Percentiles rank a stretch among this genome's conserved stretches.
phyloP scores from a whole-genome alignment of 2,797 vertebrate species.

The Fistularia commersonii region DNA sequence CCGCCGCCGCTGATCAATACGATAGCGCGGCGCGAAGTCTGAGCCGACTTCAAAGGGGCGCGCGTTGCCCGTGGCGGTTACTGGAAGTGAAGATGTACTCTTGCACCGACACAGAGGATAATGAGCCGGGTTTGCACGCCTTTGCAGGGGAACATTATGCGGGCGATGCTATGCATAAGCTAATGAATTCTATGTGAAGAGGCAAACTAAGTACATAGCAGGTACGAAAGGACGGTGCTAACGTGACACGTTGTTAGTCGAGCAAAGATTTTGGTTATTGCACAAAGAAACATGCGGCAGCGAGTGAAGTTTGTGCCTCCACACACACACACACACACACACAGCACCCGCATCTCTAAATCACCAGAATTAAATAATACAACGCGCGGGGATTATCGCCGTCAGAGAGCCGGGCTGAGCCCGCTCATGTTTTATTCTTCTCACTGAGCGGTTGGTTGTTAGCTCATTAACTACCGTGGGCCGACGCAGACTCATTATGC shows the following conservation, averaged over 20 bases:
- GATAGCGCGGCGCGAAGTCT: constrained; percentile 45
- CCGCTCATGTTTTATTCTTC: constrained; percentile 12
- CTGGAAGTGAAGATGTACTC: constrained; percentile 41
- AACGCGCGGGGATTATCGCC: too few species aligned
- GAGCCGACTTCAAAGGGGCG: constrained; percentile 56
- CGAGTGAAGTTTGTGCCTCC: too few species aligned
- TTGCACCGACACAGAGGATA: constrained; percentile 32
- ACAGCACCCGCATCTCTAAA: too few species aligned
- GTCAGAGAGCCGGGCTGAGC: background rate
- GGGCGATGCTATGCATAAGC: background rate
- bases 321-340: too few species aligned
- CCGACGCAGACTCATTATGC: constrained; percentile 4
- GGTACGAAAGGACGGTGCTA: too few species aligned
- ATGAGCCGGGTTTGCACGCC: constrained; percentile 35
- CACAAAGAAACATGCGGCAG: too few species aligned
- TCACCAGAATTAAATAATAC: too few species aligned
- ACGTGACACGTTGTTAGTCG: too few species aligned
- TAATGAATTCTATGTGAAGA: constrained; percentile 1
- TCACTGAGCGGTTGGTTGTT: background rate
- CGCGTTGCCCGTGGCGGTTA: constrained; percentile 43
- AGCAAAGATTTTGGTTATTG: too few species aligned
- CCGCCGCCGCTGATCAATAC: constrained; percentile 48
- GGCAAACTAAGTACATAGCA: too few species aligned
- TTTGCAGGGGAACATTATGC: background rate
- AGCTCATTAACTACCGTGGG: background rate